Evolutionary conservation across 1,140 invertebrate genomes (phyloP).

Genomic region (Diorhabda elongata): DNA sequence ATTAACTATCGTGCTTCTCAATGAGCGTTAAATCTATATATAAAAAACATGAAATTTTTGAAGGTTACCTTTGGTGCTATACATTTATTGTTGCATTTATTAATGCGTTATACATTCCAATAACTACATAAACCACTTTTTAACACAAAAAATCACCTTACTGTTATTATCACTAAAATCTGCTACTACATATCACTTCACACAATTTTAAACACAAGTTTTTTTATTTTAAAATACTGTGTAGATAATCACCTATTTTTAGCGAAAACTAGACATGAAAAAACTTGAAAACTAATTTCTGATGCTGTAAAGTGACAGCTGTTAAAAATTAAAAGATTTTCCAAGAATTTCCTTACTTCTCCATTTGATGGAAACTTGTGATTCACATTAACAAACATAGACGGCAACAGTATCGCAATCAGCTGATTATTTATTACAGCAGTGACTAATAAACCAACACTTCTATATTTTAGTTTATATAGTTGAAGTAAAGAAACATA

Average conservation of each 20-base stretch:
- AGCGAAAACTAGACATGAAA: not conserved
- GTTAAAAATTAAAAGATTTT: not conserved
- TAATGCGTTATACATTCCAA: not conserved
- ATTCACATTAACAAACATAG: not conserved
- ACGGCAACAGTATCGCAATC: slow-evolving; percentile 6
- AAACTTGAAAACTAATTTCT: not conserved
- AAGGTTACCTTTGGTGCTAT: not conserved
- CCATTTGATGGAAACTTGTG: not conserved
- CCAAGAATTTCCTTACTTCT: not conserved
- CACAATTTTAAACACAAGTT: not conserved
- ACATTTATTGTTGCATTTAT: not conserved
- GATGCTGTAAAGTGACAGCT: not conserved
- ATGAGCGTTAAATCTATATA: not conserved
- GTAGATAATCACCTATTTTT: not conserved
- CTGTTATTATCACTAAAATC: not conserved
- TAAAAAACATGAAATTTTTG: not conserved
- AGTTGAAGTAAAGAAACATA: too few relatives aligned
- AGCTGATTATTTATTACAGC: not conserved
- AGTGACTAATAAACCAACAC: too few relatives aligned
- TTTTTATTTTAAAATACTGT: not conserved
- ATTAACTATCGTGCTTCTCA: too few relatives aligned
- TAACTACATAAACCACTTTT: not conserved
- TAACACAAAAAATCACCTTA: not conserved
- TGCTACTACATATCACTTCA: not conserved
- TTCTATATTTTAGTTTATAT: too few relatives aligned